These are phyloP conservation scores for Martes martes DNA, from an alignment of 2,113 vertebrate genomes.

Conservation along the genomic window DNA sequence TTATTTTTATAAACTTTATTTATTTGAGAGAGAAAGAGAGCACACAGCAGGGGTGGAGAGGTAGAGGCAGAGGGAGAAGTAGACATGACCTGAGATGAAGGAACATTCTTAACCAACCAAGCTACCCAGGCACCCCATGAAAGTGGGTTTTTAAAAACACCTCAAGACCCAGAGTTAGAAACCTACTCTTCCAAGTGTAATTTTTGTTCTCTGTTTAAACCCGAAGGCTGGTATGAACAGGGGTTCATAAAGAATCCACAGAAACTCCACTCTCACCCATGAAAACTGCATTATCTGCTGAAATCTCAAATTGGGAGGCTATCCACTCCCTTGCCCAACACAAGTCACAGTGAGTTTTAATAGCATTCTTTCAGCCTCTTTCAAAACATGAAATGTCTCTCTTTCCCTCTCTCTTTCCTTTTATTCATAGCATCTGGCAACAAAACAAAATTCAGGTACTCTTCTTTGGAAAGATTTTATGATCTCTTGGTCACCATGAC, in stretches of 20 bases:
- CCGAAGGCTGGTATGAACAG: neutral
- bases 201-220: neutral
- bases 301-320: neutral
- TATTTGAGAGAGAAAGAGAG: too few species aligned
- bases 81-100: too few species aligned
- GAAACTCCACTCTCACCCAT: neutral
- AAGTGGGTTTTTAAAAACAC: neutral
- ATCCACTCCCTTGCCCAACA: fast-evolving
- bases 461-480: neutral
- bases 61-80: too few species aligned
- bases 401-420: neutral
- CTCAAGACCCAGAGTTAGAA: neutral
- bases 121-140: too few species aligned
- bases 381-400: neutral
- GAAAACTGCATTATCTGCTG: neutral
- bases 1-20: neutral
- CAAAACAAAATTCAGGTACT: neutral
- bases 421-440: neutral
- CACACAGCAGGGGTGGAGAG: too few species aligned
- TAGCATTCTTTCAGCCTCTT: neutral
- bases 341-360: neutral
- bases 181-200: neutral
- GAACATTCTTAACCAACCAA: too few species aligned
- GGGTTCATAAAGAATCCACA: neutral
- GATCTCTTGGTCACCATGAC: neutral